These are phyloP conservation scores for Phrynosoma blainvillii DNA, from an alignment of 2,113 vertebrate species.

Conservation along the genomic window DNA sequence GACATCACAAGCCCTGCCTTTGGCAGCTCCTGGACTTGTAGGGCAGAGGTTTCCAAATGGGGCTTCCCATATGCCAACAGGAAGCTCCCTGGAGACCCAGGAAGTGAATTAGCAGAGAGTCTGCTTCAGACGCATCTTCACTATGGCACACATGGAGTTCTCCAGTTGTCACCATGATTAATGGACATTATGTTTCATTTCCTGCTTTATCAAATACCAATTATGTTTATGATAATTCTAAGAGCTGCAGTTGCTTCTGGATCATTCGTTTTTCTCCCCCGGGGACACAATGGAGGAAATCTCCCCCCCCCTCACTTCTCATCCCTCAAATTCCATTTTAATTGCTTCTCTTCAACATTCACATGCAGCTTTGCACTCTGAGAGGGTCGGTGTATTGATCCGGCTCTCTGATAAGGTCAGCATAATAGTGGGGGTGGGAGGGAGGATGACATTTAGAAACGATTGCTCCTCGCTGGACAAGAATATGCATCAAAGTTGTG, in stretches of 20 bases:
- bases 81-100: not conserved
- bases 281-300: constrained; percentile 17
- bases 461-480: constrained; percentile 66
- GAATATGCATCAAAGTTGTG: constrained; percentile 66
- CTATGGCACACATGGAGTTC: not conserved
- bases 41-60: not conserved
- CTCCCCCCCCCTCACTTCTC: constrained; percentile 27
- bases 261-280: constrained; percentile 60
- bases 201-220: constrained; percentile 60
- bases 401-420: constrained; percentile 81
- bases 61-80: not conserved
- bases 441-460: constrained; percentile 73
- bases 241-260: constrained; percentile 45
- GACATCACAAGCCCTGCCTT: not conserved
- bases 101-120: not conserved
- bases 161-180: constrained; percentile 57
- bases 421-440: constrained; percentile 65
- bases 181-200: constrained; percentile 56
- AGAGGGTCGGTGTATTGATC: constrained; percentile 76
- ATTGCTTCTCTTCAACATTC: constrained; percentile 71
- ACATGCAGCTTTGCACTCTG: constrained; percentile 57
- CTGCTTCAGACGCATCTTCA: not conserved
- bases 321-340: constrained; percentile 65
- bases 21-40: not conserved
- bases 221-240: constrained; percentile 60